phyloP scores from a whole-genome alignment of 2,888 invertebrate species.

The Linnaemya vulpina region DNA sequence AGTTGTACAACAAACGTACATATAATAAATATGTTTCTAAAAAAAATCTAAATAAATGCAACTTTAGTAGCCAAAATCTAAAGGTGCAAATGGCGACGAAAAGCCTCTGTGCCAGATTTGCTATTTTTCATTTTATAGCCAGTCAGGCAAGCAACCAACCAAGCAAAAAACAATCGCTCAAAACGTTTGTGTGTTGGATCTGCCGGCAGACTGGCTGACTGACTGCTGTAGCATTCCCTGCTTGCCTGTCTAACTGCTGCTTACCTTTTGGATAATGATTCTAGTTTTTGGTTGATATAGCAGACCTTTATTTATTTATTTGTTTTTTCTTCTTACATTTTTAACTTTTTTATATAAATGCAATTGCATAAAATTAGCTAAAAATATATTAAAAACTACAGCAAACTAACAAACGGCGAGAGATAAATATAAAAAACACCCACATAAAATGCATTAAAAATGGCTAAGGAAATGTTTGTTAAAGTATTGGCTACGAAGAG shows the following conservation, averaged over 20 bases:
- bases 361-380: conserved; percentile 59
- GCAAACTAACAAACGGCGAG: conserved; percentile 11
- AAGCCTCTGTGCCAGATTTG: conserved; percentile 70
- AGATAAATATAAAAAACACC: conserved; percentile 44
- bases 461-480: conserved; percentile 53
- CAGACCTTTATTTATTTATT: conserved; percentile 51
- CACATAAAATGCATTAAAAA: conserved; percentile 36
- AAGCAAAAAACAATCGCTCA: conserved; percentile 34
- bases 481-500: conserved; percentile 13
- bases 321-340: background rate
- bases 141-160: conserved; percentile 38
- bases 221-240: conserved; percentile 15
- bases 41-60: conserved; percentile 60
- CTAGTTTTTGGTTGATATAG: conserved; percentile 36
- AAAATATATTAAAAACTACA: conserved; percentile 52
- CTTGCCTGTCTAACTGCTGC: conserved; percentile 23
- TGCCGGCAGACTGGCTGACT: conserved; percentile 55
- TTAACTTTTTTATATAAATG: conserved; percentile 34
- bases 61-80: conserved; percentile 67
- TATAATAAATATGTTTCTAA: background rate
- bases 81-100: conserved; percentile 72
- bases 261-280: conserved; percentile 36
- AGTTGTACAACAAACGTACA: conserved; percentile 30
- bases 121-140: conserved; percentile 51
- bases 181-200: conserved; percentile 28